These are phyloP conservation scores for Erpetoichthys calabaricus DNA, from an alignment of 2,797 vertebrate genomes.

Conservation along the genomic window DNA sequence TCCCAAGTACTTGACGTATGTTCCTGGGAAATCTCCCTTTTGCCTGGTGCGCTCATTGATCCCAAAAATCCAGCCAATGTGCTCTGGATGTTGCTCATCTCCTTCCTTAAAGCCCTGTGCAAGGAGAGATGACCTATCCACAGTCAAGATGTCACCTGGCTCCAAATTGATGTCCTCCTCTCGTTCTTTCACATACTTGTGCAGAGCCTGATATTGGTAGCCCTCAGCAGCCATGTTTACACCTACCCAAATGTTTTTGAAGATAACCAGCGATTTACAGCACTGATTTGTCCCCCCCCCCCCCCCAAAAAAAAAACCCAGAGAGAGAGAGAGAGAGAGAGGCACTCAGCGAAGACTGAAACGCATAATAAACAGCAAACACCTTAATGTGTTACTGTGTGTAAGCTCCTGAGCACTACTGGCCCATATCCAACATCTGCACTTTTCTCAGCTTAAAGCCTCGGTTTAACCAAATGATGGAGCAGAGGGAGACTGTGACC, in stretches of 20 bases:
- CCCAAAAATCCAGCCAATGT: constrained; percentile 78
- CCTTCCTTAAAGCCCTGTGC: constrained; percentile 69
- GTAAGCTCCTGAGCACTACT: constrained; percentile 30
- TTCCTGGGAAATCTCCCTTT: constrained; percentile 82
- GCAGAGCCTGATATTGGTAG: constrained; percentile 78
- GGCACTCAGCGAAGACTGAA: not conserved
- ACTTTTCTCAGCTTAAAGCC: constrained; percentile 77
- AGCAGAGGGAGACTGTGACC: constrained; percentile 63
- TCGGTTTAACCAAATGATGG: constrained; percentile 72
- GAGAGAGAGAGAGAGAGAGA: not conserved
- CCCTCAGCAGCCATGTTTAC: constrained; percentile 46
- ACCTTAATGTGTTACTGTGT: constrained; percentile 21
- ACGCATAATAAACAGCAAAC: constrained; percentile 34
- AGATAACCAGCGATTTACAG: constrained; percentile 4
- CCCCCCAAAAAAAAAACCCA: no score
- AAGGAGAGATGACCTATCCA: constrained; percentile 69
- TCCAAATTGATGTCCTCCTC: constrained; percentile 80
- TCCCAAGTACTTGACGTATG: constrained; percentile 78
- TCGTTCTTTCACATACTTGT: constrained; percentile 68
- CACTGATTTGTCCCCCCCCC: constrained; percentile 18
- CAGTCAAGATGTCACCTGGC: constrained; percentile 70
- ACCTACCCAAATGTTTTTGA: no score
- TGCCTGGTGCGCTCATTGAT: constrained; percentile 81
- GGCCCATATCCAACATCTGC: constrained; percentile 39
- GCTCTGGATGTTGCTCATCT: constrained; percentile 59